phyloP scores from a whole-genome alignment of 2,113 vertebrate genomes.

The Lepisosteus osseus region DNA sequence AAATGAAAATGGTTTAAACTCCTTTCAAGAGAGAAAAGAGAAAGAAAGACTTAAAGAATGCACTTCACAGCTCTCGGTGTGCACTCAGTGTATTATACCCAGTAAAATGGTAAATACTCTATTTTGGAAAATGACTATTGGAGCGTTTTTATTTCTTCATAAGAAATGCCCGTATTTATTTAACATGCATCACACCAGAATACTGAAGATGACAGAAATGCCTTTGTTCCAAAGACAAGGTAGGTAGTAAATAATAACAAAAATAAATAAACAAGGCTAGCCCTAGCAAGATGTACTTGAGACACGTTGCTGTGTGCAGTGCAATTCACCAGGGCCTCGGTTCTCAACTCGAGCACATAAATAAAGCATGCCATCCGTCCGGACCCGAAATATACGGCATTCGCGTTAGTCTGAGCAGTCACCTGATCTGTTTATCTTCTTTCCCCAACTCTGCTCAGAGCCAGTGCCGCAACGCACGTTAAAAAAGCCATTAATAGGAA shows the following conservation, averaged over 20 bases:
- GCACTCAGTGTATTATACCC: too few relatives aligned
- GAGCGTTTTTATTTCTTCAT: too few relatives aligned
- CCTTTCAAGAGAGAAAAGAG: too few relatives aligned
- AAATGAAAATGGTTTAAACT: too few relatives aligned
- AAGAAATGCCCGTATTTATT: too few relatives aligned
- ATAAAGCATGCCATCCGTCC: slow-evolving; percentile 41
- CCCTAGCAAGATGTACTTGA: slow-evolving; percentile 13
- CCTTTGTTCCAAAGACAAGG: too few relatives aligned
- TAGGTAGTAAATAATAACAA: neutral
- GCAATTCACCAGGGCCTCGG: slow-evolving; percentile 35
- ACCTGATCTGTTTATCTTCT: slow-evolving; percentile 52
- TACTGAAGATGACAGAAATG: too few relatives aligned
- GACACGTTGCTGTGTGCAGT: slow-evolving; percentile 8
- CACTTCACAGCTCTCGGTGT: too few relatives aligned
- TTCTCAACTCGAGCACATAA: slow-evolving; percentile 36
- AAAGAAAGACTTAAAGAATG: too few relatives aligned
- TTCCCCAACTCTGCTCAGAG: slow-evolving; percentile 40
- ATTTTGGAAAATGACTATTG: too few relatives aligned
- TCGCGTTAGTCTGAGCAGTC: slow-evolving; percentile 34
- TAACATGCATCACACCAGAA: too few relatives aligned
- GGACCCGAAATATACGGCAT: slow-evolving; percentile 34
- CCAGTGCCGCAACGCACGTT: slow-evolving; percentile 37
- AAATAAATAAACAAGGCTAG: slow-evolving; percentile 25
- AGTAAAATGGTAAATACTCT: too few relatives aligned
- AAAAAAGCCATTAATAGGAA: slow-evolving; percentile 60